phyloP scores from a whole-genome alignment of 2,888 invertebrate genomes.

The Diarsia rubi region DNA sequence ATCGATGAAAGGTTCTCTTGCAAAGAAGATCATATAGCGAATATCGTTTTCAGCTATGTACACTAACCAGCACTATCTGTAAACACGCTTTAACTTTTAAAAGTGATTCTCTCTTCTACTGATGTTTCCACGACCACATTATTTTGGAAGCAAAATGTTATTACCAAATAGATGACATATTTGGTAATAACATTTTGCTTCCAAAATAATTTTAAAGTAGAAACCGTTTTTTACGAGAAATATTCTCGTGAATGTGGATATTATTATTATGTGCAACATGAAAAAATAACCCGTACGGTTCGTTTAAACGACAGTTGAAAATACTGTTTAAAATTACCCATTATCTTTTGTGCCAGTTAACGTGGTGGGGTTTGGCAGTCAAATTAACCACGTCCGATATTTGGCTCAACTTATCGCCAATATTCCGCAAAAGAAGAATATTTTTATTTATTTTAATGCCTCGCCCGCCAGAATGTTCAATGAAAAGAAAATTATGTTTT shows the following conservation, averaged over 20 bases:
- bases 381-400: constrained; percentile 31
- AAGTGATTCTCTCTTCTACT: not conserved
- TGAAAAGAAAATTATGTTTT: constrained; percentile 43
- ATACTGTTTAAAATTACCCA: constrained; percentile 32
- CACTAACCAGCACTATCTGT: not conserved
- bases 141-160: not conserved
- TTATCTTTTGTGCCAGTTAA: constrained; percentile 48
- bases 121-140: not conserved
- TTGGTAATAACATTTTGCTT: too few species aligned
- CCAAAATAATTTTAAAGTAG: not conserved
- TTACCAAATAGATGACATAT: not conserved
- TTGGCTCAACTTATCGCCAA: constrained; percentile 40
- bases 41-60: not conserved
- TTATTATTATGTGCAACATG: not conserved
- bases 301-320: not conserved
- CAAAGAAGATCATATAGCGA: too few species aligned
- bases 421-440: constrained; percentile 15
- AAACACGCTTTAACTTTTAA: not conserved
- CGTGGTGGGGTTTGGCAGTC: constrained; percentile 40
- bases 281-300: not conserved
- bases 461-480: not conserved
- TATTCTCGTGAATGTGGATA: not conserved
- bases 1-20: not conserved
- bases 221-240: not conserved
- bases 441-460: constrained; percentile 24